Base-by-base conservation (phyloP, 2,888 invertebrate species). In the Caenorhabditis sp. region DNA sequence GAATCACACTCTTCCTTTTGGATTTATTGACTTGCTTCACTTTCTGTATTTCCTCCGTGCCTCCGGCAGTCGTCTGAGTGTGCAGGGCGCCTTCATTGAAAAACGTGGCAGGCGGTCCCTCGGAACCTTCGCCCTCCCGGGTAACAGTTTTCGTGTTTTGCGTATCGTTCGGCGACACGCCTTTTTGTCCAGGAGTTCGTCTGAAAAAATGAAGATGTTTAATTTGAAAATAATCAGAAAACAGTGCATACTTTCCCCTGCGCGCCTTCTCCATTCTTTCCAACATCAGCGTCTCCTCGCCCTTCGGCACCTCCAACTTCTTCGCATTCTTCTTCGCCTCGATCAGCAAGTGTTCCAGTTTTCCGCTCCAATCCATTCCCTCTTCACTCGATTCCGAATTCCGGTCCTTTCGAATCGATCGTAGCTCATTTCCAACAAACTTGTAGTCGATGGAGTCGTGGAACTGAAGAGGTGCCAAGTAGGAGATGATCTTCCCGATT, bases 391-490 rank as follows among this genome's bases (percentile, higher is more conserved):
- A 50, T 4, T 67, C 67, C 8, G 53, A 56, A 11, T 47, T 44
- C n/a, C 32, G 3, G 15, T 76, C 58, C n/a, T 24, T 51, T 11
- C 67, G 24, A 28, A 50, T n/a, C 22, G 62, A 55, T 28, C 24
- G 22, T 0, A 68, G 26, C n/a, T 77, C 68, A 2, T 8, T 18
- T 40, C 68, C 76, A 3, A 68, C 55, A 4, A 47, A 24, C 35
- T 64, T 56, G 40, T 81, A 81, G 18, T 81, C 81, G 2, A 77
- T 56, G 0, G 77, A 2, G 37, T 76, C 81, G 20, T 60, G 24
- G 53, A 71, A 81, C n/a, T 71, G 50, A 55, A 77, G 55, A 0
- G 15, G 15, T 1, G 18, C 58, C 35, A 81, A 20, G 35, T 77
- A 71, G 2, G 18, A 5, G 2, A 77, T 62, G 22, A 81, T 77